A percentile compares a stretch with the other conserved stretches of the same genome.
These are phyloP conservation scores for Temnopleurus reevesii DNA, from an alignment of 53 echinoderm and acorn worm species.

Conservation along the genomic window DNA sequence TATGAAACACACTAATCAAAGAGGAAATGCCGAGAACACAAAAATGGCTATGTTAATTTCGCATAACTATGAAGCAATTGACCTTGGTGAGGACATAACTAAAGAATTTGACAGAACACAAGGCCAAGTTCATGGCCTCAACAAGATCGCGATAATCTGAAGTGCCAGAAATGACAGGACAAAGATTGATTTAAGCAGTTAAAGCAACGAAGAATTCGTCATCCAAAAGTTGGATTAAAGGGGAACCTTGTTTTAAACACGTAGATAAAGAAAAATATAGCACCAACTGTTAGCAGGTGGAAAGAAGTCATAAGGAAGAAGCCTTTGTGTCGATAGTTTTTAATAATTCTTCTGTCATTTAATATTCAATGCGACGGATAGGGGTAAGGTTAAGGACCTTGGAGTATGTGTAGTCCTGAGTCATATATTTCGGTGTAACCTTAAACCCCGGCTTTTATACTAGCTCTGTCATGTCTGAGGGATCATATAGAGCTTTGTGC, in stretches of 20 bases:
- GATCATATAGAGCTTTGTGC: not conserved
- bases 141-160: not conserved
- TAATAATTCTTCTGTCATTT: not conserved
- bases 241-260: not conserved
- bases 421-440: constrained; percentile 4
- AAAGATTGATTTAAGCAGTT: not conserved
- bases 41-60: too few relatives aligned
- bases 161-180: not conserved
- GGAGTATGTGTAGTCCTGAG: constrained; percentile 15
- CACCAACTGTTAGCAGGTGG: not conserved
- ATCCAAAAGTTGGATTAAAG: not conserved
- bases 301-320: not conserved
- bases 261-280: not conserved
- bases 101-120: too few relatives aligned
- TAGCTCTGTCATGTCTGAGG: too few relatives aligned
- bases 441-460: constrained; percentile 5
- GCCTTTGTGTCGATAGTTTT: not conserved
- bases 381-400: constrained; percentile 19
- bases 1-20: too few relatives aligned
- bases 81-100: too few relatives aligned
- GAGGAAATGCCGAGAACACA: too few relatives aligned
- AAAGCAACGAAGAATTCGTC: not conserved
- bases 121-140: not conserved
- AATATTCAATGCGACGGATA: not conserved
- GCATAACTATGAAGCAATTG: too few relatives aligned